Evolutionary conservation across 2,797 vertebrate genomes (phyloP).

Genomic region (Gallinago stenura): DNA sequence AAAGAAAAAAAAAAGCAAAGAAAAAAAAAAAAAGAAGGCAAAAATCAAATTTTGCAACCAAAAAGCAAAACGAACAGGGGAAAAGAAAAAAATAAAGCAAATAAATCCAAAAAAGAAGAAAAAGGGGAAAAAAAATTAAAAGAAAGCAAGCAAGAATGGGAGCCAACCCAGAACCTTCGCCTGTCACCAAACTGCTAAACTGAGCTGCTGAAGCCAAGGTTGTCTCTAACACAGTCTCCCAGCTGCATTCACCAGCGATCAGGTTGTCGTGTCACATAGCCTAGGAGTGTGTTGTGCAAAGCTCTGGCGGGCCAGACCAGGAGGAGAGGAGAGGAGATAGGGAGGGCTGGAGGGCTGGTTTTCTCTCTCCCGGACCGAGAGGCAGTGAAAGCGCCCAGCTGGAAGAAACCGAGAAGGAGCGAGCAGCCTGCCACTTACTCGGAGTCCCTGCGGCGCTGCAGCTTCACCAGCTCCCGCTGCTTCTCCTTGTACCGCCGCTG

Average conservation of each 20-base stretch:
- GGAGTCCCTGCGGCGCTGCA: constrained; percentile 91
- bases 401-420: background rate
- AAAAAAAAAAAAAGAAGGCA: background rate
- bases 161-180: constrained; percentile 55
- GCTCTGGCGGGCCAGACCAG: constrained; percentile 11
- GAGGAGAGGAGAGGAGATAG: constrained; percentile 17
- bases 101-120: constrained; percentile 11
- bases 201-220: constrained; percentile 67
- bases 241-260: constrained; percentile 34
- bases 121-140: background rate
- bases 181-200: constrained; percentile 68
- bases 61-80: background rate
- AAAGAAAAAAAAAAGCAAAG: background rate
- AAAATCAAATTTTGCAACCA: constrained; percentile 45
- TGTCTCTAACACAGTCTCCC: constrained; percentile 53
- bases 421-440: constrained; percentile 83
- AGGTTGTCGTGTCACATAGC: constrained; percentile 9
- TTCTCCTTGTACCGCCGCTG: constrained; percentile 95
- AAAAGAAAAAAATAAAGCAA: background rate
- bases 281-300: constrained; percentile 61
- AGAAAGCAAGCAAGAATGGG: constrained; percentile 48
- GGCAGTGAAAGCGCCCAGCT: constrained; percentile 13
- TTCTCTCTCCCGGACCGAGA: background rate
- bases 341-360: background rate
- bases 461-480: constrained; percentile 91